phyloP scores from a whole-genome alignment of 2,113 vertebrate genomes.

The Corythaeola cristata region DNA sequence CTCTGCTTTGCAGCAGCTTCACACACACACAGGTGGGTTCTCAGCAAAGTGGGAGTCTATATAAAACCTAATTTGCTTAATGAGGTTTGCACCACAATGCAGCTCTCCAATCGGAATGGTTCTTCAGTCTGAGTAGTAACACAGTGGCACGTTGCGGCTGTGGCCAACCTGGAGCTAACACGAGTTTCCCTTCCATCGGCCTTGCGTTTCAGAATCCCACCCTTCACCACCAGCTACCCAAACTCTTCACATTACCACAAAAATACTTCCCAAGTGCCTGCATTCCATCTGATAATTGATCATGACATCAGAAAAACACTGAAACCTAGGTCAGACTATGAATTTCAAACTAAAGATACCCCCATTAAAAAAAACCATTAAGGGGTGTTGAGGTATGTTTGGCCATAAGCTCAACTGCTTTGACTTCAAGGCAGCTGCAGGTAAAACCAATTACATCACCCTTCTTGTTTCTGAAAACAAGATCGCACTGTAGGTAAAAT shows the following conservation, averaged over 20 bases:
- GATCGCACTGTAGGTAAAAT: not conserved
- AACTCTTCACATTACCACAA: not conserved
- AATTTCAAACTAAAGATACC: not conserved
- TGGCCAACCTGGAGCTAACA: not conserved
- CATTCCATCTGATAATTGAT: not conserved
- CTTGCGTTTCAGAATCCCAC: not conserved
- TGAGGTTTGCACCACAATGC: not conserved
- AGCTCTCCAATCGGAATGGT: rapidly evolving
- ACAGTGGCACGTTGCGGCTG: not conserved
- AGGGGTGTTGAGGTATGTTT: not conserved
- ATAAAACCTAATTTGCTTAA: not conserved
- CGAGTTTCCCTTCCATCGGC: rapidly evolving
- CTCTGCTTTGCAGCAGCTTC: not conserved
- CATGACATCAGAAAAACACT: not conserved
- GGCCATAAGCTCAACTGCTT: not conserved
- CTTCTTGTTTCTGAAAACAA: not conserved
- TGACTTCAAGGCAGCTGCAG: not conserved
- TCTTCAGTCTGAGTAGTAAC: not conserved
- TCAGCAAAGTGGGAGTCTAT: not conserved
- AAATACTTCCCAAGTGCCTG: not conserved
- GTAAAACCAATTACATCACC: not conserved
- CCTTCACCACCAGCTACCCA: not conserved
- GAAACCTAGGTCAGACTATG: not conserved
- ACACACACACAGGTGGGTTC: no score
- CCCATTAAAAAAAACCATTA: not conserved